Percentiles rank a stretch among this genome's conserved stretches.
These are phyloP conservation scores for Diplogasteroides magnus DNA, from an alignment of 1,140 invertebrate genomes.

Conservation along the genomic window DNA sequence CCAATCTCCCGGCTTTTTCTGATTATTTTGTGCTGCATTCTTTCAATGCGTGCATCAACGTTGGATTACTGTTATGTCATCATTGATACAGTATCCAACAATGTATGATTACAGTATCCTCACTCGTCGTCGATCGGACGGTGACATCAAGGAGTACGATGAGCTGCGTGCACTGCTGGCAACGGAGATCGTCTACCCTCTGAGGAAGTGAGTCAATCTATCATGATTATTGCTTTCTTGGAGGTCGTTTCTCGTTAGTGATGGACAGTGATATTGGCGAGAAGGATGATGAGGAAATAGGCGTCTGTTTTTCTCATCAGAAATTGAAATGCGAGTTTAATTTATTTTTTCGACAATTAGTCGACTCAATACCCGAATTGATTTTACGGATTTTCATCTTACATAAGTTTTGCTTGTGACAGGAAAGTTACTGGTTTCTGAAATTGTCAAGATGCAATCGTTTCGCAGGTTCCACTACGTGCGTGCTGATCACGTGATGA, in stretches of 20 bases:
- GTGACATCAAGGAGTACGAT: slow-evolving; percentile 77
- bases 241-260: no score
- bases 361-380: neutral
- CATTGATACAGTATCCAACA: neutral
- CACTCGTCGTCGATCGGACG: slow-evolving; percentile 67
- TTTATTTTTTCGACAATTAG: neutral
- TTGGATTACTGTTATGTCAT: no score
- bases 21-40: no score
- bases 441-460: slow-evolving; percentile 11
- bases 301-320: neutral
- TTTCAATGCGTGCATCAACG: no score
- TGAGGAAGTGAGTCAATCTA: slow-evolving; percentile 65
- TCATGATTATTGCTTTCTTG: no score
- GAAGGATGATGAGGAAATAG: neutral
- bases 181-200: slow-evolving; percentile 91
- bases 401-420: slow-evolving; percentile 1
- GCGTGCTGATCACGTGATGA: slow-evolving; percentile 87
- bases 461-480: slow-evolving; percentile 72
- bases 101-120: slow-evolving; percentile 73
- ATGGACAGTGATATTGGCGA: slow-evolving; percentile 7
- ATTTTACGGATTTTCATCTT: slow-evolving; percentile 10
- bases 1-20: no score
- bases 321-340: neutral
- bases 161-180: slow-evolving; percentile 71
- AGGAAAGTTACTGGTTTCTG: slow-evolving; percentile 7